Conservation (phyloP, 2,888 invertebrate species). For the Chrysomela aeneicollis region DNA sequence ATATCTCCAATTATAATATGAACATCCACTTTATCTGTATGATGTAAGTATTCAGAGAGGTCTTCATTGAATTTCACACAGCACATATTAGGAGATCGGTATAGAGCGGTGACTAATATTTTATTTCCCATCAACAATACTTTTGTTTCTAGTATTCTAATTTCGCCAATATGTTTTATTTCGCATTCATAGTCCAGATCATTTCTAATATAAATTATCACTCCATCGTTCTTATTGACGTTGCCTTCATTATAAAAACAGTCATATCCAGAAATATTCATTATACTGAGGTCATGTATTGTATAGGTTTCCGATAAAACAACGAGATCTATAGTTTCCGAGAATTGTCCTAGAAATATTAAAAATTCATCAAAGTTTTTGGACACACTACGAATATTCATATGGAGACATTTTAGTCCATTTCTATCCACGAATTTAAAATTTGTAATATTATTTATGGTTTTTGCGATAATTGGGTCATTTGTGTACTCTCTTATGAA, state of each 20-base stretch:
- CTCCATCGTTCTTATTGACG: conserved; percentile 9
- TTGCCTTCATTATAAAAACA: conserved; percentile 13
- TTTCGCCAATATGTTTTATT: conserved; percentile 11
- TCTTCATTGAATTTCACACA: too few species aligned
- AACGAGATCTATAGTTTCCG: not conserved
- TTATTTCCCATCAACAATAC: too few species aligned
- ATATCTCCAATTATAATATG: not conserved
- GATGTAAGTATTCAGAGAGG: too few species aligned
- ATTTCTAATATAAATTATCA: not conserved
- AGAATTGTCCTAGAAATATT: not conserved
- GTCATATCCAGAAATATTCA: conserved; percentile 4
- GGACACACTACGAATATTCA: conserved; percentile 9
- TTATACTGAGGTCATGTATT: conserved; percentile 1
- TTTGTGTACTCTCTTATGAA: conserved; percentile 6
- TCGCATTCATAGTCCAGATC: not conserved
- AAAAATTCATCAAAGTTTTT: conserved; percentile 13
- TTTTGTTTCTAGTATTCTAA: conserved; percentile 2
- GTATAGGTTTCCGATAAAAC: conserved; percentile 7
- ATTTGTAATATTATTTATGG: not conserved
- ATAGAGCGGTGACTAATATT: too few species aligned
- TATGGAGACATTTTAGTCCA: not conserved
- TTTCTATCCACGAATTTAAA: not conserved
- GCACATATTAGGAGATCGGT: too few species aligned
- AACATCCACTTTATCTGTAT: too few species aligned
- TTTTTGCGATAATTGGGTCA: conserved; percentile 8